Evolutionary conservation across 2,888 invertebrate species (phyloP).

Genomic region (Rhagonycha lutea): DNA sequence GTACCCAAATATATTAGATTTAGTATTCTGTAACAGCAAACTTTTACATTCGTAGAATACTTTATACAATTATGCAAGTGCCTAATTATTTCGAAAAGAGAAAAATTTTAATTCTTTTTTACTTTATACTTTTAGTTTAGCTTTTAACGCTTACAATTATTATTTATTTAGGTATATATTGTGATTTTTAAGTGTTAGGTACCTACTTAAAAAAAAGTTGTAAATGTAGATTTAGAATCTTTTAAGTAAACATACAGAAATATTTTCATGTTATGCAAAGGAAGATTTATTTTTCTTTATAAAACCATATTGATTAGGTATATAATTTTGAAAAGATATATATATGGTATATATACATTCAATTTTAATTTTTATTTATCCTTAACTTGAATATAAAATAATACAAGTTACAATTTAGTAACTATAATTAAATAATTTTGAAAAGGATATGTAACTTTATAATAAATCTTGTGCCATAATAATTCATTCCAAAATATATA

Average conservation of each 20-base stretch:
- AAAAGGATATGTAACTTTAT: too few relatives aligned
- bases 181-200: not conserved
- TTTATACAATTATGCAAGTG: slow-evolving; percentile 30
- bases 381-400: too few relatives aligned
- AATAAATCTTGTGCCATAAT: too few relatives aligned
- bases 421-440: too few relatives aligned
- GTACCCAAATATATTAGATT: slow-evolving; percentile 24
- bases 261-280: not conserved
- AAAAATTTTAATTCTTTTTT: slow-evolving; percentile 7
- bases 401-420: too few relatives aligned
- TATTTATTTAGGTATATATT: not conserved
- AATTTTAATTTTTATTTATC: too few relatives aligned
- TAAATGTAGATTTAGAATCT: not conserved
- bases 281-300: not conserved
- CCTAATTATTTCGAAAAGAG: slow-evolving; percentile 24
- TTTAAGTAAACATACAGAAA: not conserved
- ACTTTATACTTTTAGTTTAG: not conserved
- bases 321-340: too few relatives aligned
- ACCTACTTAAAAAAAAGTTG: not conserved
- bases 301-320: too few relatives aligned
- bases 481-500: too few relatives aligned
- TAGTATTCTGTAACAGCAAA: slow-evolving; percentile 20
- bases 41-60: slow-evolving; percentile 17
- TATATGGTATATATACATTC: too few relatives aligned
- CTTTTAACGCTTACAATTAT: not conserved